Conservation (phyloP, 1,140 invertebrate genomes). For the Phocides pigmalion region DNA sequence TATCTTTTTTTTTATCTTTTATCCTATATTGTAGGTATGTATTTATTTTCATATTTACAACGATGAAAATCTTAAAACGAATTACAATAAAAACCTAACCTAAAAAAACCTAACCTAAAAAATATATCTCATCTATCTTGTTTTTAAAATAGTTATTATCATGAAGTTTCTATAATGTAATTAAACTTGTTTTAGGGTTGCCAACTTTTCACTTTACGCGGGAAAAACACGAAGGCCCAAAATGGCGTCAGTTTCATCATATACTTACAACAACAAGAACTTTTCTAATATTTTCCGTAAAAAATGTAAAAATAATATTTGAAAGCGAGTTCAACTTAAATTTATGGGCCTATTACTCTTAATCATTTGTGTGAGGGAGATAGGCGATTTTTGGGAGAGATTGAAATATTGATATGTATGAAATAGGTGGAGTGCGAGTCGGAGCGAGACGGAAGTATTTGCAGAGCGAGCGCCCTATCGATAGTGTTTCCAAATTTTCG, state of each 20-base stretch:
- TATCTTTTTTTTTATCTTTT: no score
- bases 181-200: slow-evolving; percentile 71
- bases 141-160: slow-evolving; percentile 18
- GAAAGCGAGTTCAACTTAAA: slow-evolving; percentile 61
- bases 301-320: slow-evolving; percentile 49
- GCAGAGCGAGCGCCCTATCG: slow-evolving; percentile 67
- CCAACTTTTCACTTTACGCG: slow-evolving; percentile 58
- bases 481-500: slow-evolving; percentile 83
- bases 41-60: no score
- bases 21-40: no score
- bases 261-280: slow-evolving; percentile 45
- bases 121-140: background rate
- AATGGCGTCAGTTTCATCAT: slow-evolving; percentile 59
- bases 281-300: slow-evolving; percentile 55
- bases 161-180: slow-evolving; percentile 51
- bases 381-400: slow-evolving; percentile 33
- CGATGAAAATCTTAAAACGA: no score
- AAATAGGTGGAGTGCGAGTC: slow-evolving; percentile 41
- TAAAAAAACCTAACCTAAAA: no score
- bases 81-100: no score
- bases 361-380: slow-evolving; percentile 62
- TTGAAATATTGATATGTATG: slow-evolving; percentile 39
- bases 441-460: slow-evolving; percentile 56
- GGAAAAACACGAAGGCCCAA: slow-evolving; percentile 49
- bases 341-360: slow-evolving; percentile 68